Evolutionary conservation across 2,888 invertebrate genomes (phyloP).

Genomic region (Heliconius ismenius): DNA sequence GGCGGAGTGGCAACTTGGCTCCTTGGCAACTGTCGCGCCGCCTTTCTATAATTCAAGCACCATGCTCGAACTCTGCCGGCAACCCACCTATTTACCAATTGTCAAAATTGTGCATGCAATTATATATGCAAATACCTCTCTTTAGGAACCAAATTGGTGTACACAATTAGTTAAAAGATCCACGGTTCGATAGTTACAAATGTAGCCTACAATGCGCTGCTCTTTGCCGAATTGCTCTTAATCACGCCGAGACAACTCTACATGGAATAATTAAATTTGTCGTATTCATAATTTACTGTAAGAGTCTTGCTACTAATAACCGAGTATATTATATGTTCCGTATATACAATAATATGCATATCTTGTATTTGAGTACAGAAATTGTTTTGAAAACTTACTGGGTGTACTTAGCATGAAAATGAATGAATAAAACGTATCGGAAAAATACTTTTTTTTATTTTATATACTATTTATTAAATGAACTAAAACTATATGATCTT

Average conservation of each 20-base stretch:
- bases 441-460: background rate
- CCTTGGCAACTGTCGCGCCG: constrained; percentile 66
- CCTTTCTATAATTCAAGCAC: constrained; percentile 72
- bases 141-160: constrained; percentile 36
- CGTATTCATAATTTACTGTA: constrained; percentile 33
- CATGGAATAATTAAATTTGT: constrained; percentile 42
- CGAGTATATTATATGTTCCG: constrained; percentile 1
- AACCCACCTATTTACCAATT: constrained; percentile 40
- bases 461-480: background rate
- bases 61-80: constrained; percentile 47
- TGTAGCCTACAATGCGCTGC: constrained; percentile 32
- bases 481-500: background rate
- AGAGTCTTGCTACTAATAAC: constrained; percentile 20
- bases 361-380: background rate
- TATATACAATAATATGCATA: background rate
- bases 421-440: background rate
- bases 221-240: constrained; percentile 39
- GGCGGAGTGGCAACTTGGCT: constrained; percentile 58
- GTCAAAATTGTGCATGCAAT: constrained; percentile 39
- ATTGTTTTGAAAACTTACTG: background rate
- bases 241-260: constrained; percentile 42
- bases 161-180: constrained; percentile 25
- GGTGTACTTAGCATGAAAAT: background rate
- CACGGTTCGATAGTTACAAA: constrained; percentile 37
- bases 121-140: constrained; percentile 38